phyloP scores from a whole-genome alignment of 2,113 vertebrate genomes.

The Hippocampus guttulatus region DNA sequence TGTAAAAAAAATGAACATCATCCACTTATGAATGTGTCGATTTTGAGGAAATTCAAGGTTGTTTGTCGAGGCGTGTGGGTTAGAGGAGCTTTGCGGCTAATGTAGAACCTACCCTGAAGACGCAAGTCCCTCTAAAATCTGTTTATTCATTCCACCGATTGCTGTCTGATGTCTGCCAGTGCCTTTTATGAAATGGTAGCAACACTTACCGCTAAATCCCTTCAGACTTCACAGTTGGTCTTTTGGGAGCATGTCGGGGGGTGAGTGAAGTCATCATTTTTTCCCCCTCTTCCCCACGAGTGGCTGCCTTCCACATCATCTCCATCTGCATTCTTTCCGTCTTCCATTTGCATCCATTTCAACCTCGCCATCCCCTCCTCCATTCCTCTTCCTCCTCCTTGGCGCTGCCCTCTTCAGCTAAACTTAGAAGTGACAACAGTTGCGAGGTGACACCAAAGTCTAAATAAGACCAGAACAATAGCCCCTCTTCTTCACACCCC shows the following conservation, averaged over 20 bases:
- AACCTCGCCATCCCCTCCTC: conserved; percentile 1
- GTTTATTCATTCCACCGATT: too few species aligned
- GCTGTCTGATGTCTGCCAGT: too few species aligned
- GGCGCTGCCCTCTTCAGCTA: conserved; percentile 61
- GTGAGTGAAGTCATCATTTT: neutral
- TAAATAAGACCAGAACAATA: conserved; percentile 72
- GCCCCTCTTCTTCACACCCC: conserved; percentile 15
- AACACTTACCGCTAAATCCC: neutral
- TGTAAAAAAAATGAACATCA: neutral
- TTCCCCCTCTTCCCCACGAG: neutral
- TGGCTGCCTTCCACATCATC: neutral
- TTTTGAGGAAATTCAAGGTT: too few species aligned
- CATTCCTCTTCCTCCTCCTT: conserved; percentile 13
- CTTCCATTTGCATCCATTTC: conserved; percentile 12
- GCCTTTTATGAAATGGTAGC: neutral
- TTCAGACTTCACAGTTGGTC: neutral
- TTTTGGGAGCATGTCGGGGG: neutral
- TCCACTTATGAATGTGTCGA: too few species aligned
- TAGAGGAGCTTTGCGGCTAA: too few species aligned
- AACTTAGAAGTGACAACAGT: conserved; percentile 78
- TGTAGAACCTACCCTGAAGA: too few species aligned
- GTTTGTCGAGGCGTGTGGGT: too few species aligned
- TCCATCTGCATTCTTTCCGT: conserved; percentile 18
- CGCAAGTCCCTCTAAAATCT: too few species aligned
- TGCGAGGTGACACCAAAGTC: conserved; percentile 65